Evolutionary conservation across 2,888 invertebrate genomes (phyloP), one percentile per base, ranked within the genome.

Genomic region (Melieria picta): DNA sequence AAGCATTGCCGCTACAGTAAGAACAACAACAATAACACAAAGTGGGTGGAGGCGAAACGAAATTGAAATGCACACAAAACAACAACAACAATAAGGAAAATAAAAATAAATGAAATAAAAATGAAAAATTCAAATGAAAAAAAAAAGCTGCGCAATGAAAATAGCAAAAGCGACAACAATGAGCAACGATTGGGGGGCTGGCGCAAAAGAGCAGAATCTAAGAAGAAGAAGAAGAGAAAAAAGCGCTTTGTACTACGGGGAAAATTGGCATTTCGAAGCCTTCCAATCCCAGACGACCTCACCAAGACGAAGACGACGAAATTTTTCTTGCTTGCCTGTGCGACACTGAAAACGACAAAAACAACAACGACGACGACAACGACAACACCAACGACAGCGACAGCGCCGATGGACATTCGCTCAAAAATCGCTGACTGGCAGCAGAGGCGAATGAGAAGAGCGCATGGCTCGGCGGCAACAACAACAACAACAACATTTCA

Each of bases 221-320:
- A 30, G 30, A 30, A 30, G 30, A 30, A 30, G 30, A 30, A 30
- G 30, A 30, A 30, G 30, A 30, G 30, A 30, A 30, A 30, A 30
- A 30, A 30, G 30, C 30, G 30, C 30, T 30, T 30, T 30, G 30
- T 30, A 30, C 30, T 30, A 30, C 30, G 30, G 2, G 71, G 64
- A 73, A 64, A 77, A 81, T 81, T 79, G 83, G 83, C 83, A 84
- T 83, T 82, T 72, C 81, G 82, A 80, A 82, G 80, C 30, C 84
- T 84, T 84, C 84, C 84, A 84, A 84, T 84, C 82, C 84, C 79
- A 80, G 79, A 80, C 81, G 57, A 65, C 46, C 46, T 46, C 65
- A 65, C 30, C 45, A 9, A 56, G 10, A 47, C 11, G 46, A 46
- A 7, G 45, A 57, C 65, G 30, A 65, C 66, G 73, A 68, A 63